phyloP scores from a whole-genome alignment of 2,888 invertebrate genomes.

The Drosophila borborema region DNA sequence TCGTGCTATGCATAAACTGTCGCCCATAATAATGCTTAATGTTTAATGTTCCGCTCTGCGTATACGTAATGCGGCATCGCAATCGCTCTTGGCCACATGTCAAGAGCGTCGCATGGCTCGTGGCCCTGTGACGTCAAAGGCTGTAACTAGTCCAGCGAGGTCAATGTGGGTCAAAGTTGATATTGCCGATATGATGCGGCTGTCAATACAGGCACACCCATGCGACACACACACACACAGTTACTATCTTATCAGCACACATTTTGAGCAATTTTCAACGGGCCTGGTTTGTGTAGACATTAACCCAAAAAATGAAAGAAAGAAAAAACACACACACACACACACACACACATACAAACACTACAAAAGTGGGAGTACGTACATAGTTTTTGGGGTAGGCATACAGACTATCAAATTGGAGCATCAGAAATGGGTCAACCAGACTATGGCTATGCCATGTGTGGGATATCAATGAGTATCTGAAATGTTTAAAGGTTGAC shows the following conservation, averaged over 20 bases:
- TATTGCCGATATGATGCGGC: neutral
- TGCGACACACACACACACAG: neutral
- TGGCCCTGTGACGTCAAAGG: constrained; percentile 34
- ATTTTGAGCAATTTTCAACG: constrained; percentile 20
- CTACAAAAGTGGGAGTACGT: constrained; percentile 16
- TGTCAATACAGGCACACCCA: neutral
- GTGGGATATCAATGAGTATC: neutral
- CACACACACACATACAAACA: too few relatives aligned
- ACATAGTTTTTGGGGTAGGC: constrained; percentile 27
- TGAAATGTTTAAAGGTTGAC: neutral
- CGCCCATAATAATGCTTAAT: constrained; percentile 20
- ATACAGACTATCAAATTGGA: constrained; percentile 26
- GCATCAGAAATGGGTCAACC: neutral
- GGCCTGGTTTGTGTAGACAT: constrained; percentile 36
- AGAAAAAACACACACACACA: neutral
- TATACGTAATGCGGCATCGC: constrained; percentile 34
- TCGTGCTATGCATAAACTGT: constrained; percentile 55
- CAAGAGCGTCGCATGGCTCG: constrained; percentile 3
- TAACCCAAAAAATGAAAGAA: constrained; percentile 35
- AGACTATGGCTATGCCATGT: constrained; percentile 2
- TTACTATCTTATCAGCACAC: constrained; percentile 37
- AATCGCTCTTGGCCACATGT: neutral
- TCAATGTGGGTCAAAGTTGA: constrained; percentile 37
- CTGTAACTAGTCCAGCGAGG: constrained; percentile 16
- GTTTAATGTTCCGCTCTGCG: constrained; percentile 36